Conservation (phyloP, 2,797 vertebrate species). For the Helostoma temminkii region DNA sequence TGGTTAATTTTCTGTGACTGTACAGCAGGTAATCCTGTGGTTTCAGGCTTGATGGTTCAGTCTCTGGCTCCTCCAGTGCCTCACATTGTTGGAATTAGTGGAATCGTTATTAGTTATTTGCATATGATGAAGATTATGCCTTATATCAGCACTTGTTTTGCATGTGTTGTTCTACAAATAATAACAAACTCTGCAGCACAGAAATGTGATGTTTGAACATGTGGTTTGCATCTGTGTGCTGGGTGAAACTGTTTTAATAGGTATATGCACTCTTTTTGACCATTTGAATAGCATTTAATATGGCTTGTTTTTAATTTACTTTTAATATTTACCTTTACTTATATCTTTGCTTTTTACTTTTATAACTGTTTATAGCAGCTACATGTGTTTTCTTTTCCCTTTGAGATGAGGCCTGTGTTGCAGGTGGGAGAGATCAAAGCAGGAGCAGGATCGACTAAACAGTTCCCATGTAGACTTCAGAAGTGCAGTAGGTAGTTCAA, state of each 20-base stretch:
- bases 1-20: too few relatives aligned
- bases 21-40: background rate
- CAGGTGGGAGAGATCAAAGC: constrained; percentile 36
- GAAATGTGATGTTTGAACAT: constrained; percentile 6
- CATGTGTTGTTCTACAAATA: background rate
- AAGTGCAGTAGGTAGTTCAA: constrained; percentile 6
- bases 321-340: constrained; percentile 9
- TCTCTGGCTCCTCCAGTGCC: too few relatives aligned
- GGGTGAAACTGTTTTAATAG: background rate
- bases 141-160: too few relatives aligned
- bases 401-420: constrained; percentile 1
- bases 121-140: too few relatives aligned
- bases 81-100: too few relatives aligned
- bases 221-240: constrained; percentile 23
- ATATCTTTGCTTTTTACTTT: constrained; percentile 10
- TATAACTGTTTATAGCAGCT: background rate
- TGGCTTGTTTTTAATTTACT: background rate
- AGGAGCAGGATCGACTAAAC: constrained; percentile 2
- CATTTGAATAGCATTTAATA: background rate
- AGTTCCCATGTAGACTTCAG: constrained; percentile 9
- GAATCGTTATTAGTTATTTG: too few relatives aligned
- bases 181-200: background rate
- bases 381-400: constrained; percentile 20
- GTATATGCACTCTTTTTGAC: background rate
- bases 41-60: background rate